Percentiles rank a stretch among this genome's conserved stretches.
These are phyloP conservation scores for Calephelis virginiensis DNA, from an alignment of 1,140 invertebrate species.

Conservation along the genomic window DNA sequence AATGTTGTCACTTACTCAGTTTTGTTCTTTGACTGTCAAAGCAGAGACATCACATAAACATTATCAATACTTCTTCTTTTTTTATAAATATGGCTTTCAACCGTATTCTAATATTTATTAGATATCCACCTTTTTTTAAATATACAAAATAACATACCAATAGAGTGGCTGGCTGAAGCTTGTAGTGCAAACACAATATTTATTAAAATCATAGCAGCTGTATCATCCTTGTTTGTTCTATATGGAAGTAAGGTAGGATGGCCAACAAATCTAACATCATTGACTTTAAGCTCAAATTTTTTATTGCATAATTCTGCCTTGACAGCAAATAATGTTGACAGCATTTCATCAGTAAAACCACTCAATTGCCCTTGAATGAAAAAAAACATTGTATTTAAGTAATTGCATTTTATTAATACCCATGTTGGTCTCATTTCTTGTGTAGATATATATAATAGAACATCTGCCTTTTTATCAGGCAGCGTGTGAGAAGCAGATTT, in stretches of 20 bases:
- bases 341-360: conserved; percentile 89
- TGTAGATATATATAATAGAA: too few species aligned
- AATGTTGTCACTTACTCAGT: too few species aligned
- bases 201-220: conserved; percentile 88
- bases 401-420: too few species aligned
- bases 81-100: too few species aligned
- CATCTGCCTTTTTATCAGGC: too few species aligned
- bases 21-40: too few species aligned
- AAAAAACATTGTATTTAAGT: not conserved
- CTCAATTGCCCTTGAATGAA: conserved; percentile 79
- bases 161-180: conserved; percentile 93
- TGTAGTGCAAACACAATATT: conserved; percentile 95
- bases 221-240: conserved; percentile 81
- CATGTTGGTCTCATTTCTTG: too few species aligned
- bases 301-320: conserved; percentile 92
- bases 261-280: conserved; percentile 96
- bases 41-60: too few species aligned
- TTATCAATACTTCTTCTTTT: too few species aligned
- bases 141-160: conserved; percentile 72
- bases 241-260: conserved; percentile 90
- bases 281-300: conserved; percentile 96
- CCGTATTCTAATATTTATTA: too few species aligned
- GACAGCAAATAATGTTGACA: conserved; percentile 95
- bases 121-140: too few species aligned
- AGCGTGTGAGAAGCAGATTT: too few species aligned